Evolutionary conservation across 2,888 invertebrate genomes (phyloP), one percentile per base, ranked within the genome.

Genomic region (Mythimna impura): DNA sequence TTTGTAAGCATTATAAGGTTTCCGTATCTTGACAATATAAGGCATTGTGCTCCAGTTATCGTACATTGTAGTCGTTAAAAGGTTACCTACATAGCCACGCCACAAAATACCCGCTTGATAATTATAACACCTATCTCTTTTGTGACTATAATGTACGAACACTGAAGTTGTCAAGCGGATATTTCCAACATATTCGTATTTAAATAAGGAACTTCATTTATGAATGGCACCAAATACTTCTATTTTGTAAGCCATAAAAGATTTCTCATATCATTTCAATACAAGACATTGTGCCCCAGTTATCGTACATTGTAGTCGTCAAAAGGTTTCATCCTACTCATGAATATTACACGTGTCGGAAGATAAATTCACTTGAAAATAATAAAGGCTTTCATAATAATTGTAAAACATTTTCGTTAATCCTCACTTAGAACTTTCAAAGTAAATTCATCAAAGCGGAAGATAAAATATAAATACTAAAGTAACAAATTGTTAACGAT

Each of bases 401-500:
- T 43, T 73, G 52, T 43, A 14, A 61, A 54, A 20, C 40, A 64
- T 22, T 74, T 60, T 30, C 40, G 43, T 43, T 36, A 43, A 54
- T 47, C 12, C 25, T 40, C 30, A 61, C 22, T 61, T 47, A 22
- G 8, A 47, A 78, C 20, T 78, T 61, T 6, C 14, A 50, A 78
- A 78, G 20, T 55, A 62, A 81, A 69, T 69, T 76, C 62, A 71
- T 65, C 52, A 52, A 20, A 62, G 65, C 10, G 14, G 22, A 65
- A 68, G 71, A 71, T 82, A 54, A 68, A 71, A 67, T 52, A 57
- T 77, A 67, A 77, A 71, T 66, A 78, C 36, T 30, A 30, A 47
- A 82, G 73, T 76, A 80, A 57, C 69, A 75, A 83, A 73, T 85
- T 79, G 71, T 60, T 71, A 75, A 73, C 75, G 62, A 85, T 77